Evolutionary conservation across 2,888 invertebrate genomes (phyloP), one percentile per base, ranked within the genome.

Genomic region (Conus canariensis): DNA sequence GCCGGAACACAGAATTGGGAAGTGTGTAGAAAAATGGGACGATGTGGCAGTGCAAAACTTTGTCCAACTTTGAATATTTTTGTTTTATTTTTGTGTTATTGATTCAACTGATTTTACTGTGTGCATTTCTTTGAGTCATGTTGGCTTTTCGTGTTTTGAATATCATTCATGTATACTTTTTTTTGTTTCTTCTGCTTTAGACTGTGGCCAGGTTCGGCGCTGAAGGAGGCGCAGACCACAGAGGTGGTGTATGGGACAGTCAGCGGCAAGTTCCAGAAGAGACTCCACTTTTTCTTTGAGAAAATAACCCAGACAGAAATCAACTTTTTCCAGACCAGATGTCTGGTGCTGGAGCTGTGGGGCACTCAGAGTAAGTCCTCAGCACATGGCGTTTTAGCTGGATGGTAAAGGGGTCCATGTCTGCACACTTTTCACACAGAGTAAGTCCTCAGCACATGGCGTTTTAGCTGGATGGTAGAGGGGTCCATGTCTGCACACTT

Each of bases 271-370:
- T 85, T 85, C 85, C 12, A 85, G 30, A 19, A 12, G 30, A 85
- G 12, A 6, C 64, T 85, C 64, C 25, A 64, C 16, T 85, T 85
- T n/a, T n/a, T 19, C 30, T 16, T 85, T n/a, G 30, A 64, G 8
- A n/a, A 16, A 25, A 58, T 85, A 14, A 85, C 85, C 9, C 10
- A 19, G 60, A 64, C 8, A 7, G n/a, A 60, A 2, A 6, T 85
- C 12, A 19, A 64, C 64, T 30, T 60, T 85, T 16, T 85, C 19
- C 64, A 30, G 14, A 64, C 12, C 2, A 22, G 14, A 19, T 10
- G 85, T 30, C 85, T 85, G 85, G 7, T 25, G 85, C 30, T 85
- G 85, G 85, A 85, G 19, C 64, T 85, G 30, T 85, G 85, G 85
- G 85, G 85, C 25, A 64, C 60, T 8, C 64, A 85, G 16, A 30